Evolutionary conservation across 2,797 vertebrate species (phyloP), one percentile per base, ranked within the genome.

Genomic region (Allobates femoralis): DNA sequence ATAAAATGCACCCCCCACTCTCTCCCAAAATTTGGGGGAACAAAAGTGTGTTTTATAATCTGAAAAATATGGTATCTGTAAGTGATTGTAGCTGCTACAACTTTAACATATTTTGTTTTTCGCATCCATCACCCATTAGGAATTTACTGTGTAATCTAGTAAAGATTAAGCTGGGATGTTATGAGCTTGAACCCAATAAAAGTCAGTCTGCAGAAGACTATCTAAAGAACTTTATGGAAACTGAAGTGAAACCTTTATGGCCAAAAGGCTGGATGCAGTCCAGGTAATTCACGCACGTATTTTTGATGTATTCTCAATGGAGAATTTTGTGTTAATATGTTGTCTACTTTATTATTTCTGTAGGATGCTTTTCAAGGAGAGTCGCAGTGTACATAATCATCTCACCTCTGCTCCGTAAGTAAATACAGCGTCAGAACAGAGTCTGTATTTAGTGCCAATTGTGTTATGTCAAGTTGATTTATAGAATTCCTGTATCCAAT

Each of bases 291-390:
- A 83, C 21, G 79, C 1, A 8, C n/a, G 7, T 28, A 51, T 3
- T 32, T 21, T n/a, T 21, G 53, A 30, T 55, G 8, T 28, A 71
- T 71, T 64, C 8, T 11, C 5, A 81, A 8, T 32, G 11, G 30
- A 2, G 14, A 2, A 23, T 15, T 32, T 16, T 14, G 14, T 21
- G 2, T 3, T 11, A 12, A 50, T n/a, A n/a, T 4, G 3, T 19
- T 19, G 34, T 60, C 32, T 67, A 18, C 28, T 41, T 18, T 58
- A 32, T 53, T 2, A 26, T 23, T 78, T 79, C 41, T 21, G 30
- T 66, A 99, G 98, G 94, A 97, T 99, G 94, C 93, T 99, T 90
- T 96, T 99, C 91, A 99, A 99, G 91, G 98, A 99, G 94, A 99
- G 98, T 91, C 95, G 93, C 89, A 94, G 96, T 93, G 97, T 94